Evolutionary conservation across 2,113 vertebrate genomes (phyloP).

Genomic region (Dicentrarchus labrax): DNA sequence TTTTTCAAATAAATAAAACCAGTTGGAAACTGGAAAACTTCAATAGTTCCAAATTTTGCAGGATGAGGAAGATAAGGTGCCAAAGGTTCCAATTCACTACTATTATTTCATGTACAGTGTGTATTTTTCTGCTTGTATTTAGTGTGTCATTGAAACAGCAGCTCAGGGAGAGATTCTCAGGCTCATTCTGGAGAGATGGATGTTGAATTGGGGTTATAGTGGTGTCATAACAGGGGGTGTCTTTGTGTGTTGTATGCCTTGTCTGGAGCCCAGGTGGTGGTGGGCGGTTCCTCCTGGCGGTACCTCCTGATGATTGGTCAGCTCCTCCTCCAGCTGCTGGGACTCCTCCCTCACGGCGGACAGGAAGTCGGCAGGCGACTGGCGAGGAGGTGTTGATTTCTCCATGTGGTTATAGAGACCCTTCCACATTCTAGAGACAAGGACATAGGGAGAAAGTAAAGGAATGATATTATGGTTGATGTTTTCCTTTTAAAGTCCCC

Average conservation of each 20-base stretch:
- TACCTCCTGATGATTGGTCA: slow-evolving; percentile 86
- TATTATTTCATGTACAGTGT: background rate
- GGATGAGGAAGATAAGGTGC: background rate
- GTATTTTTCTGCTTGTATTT: background rate
- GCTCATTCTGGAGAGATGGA: background rate
- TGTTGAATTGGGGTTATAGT: background rate
- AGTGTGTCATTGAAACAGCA: too few species aligned
- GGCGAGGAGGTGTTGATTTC: slow-evolving; percentile 88
- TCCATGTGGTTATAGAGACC: slow-evolving; percentile 94
- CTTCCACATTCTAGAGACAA: slow-evolving; percentile 91
- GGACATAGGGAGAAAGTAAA: too few species aligned
- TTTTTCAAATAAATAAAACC: too few species aligned
- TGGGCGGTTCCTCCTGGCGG: slow-evolving; percentile 81
- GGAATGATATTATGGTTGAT: background rate
- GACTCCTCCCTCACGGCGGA: slow-evolving; percentile 82
- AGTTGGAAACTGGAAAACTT: background rate
- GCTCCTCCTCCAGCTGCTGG: slow-evolving; percentile 85
- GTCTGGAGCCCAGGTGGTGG: slow-evolving; percentile 76
- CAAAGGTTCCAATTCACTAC: background rate
- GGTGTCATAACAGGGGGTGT: slow-evolving; percentile 46
- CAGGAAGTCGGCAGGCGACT: slow-evolving; percentile 91
- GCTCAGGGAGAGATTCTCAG: background rate
- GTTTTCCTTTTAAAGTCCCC: background rate
- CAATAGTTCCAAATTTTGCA: background rate
- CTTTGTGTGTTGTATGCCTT: slow-evolving; percentile 83